phyloP scores from a whole-genome alignment of 1,140 invertebrate species.

The Papilio polytes region DNA sequence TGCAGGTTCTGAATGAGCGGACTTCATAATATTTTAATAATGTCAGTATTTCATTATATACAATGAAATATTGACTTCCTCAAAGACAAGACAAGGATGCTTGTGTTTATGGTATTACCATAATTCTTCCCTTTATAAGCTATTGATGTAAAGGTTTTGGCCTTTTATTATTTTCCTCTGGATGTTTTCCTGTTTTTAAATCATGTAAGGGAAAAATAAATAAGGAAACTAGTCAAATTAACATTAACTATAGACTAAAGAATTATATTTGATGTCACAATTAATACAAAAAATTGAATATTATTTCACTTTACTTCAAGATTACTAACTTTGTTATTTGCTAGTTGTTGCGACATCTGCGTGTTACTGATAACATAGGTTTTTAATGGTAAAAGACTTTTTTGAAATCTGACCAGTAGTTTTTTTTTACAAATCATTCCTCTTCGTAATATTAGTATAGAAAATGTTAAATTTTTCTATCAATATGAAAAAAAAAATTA shows the following conservation, averaged over 20 bases:
- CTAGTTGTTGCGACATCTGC: too few species aligned
- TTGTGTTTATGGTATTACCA: slow-evolving; percentile 11
- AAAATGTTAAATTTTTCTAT: too few species aligned
- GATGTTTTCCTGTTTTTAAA: slow-evolving; percentile 2
- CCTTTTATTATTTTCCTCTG: neutral
- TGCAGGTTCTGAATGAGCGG: neutral
- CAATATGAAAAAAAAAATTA: neutral
- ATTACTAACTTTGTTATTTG: too few species aligned
- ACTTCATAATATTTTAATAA: neutral
- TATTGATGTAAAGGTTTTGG: neutral
- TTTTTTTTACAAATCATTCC: too few species aligned
- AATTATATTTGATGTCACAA: neutral
- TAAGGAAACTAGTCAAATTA: neutral
- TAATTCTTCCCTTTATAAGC: slow-evolving; percentile 1
- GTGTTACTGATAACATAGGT: too few species aligned
- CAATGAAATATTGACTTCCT: neutral
- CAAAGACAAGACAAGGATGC: neutral
- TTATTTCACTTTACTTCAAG: neutral
- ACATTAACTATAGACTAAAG: neutral
- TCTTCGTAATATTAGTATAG: too few species aligned
- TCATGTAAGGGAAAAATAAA: neutral
- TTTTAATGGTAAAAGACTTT: too few species aligned
- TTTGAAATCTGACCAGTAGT: too few species aligned
- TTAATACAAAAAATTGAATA: neutral
- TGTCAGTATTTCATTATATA: neutral